Base-by-base conservation (phyloP, 2,797 vertebrate genomes). In the Sphenopsis melanotis region DNA sequence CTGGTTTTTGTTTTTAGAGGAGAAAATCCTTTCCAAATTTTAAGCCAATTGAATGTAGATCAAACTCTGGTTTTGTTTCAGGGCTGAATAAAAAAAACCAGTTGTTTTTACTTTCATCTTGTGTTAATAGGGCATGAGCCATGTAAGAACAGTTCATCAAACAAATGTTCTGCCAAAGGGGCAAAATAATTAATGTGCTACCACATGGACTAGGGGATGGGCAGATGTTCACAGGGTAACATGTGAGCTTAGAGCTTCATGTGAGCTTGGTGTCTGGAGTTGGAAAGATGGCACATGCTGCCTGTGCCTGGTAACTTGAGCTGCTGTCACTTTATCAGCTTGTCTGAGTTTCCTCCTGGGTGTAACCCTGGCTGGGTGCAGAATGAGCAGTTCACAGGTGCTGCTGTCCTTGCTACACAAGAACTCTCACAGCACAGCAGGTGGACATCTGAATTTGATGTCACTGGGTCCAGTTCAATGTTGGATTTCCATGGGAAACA, bases 241-340 rank as follows among this genome's bases (percentile, higher is more conserved):
- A 10, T 17, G 24, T 29, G 63, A 68, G 29, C 23, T 44, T 29
- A 11, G 52, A 64, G 44, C 37, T 46, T n/a, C 42, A 3, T 13
- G 13, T 34, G 53, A 39, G 55, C 55, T 61, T 63, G 69, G 37
- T 49, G 37, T 65, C 5, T 34, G 5, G 9, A 12, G 23, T 23
- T 80, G 39, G 50, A 46, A 80, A 63, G 60, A 16, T 70, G 71
- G 39, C 41, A 16, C 5, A 1, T 5, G 21, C 10, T 44, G 66
- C 44, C 52, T 70, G 56, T 77, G n/a, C 63, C 39, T 65, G 14
- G 72, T 91, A 83, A 74, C 34, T 56, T 37, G 27, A 90, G 89
- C 72, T 74, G 68, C 68, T 60, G 24, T 41, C 75, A 78, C 61
- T 92, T 89, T 85, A 80, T 91, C 89, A 80, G 60, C 57, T 26